Base-by-base conservation (phyloP, 2,888 invertebrate genomes). In the Dolichomitus sp. region DNA sequence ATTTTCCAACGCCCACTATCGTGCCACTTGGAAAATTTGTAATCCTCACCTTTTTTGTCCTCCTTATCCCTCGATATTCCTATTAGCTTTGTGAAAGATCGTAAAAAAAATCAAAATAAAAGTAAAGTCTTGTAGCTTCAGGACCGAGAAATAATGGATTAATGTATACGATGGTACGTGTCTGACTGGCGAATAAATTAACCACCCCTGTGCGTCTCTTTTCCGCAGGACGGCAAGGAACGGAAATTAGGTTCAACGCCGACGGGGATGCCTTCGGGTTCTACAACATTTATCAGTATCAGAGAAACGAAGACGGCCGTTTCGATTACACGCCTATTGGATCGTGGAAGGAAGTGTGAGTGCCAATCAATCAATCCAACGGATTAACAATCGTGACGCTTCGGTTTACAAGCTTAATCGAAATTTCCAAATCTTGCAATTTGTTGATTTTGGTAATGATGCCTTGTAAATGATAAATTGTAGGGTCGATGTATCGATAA, bases 221-320 rank as follows among this genome's bases (percentile, higher is more conserved):
- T 69, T 79, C 72, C 52, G 33, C 88, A 95, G 95, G 95, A 72
- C 93, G 93, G 3, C 94, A 95, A 82, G 94, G 94, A 4, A 94
- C 95, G 52, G 92, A 92, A 88, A 95, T 95, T 54, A 93, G 94
- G 87, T 96, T 97, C 92, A 96, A 97, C 91, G 92, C 94, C 50
- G 95, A 96, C 86, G 96, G 97, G 0, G 96, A 97, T 90, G 96
- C 96, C 33, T 95, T 95, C 81, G 96, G 96, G 11, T 95, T 95
- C 86, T 97, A 97, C 92, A 96, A 95, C 89, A 95, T 97, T 85
- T 97, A 95, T 91, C 96, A 97, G 89, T 96, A 95, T 92, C 96
- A 96, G 91, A 94, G 94, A 81, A 93, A 93, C 77, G 88, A 89
- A 48, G 94, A 94, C 40, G 94, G 94, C 33, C 94, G 94, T 87